Evolutionary conservation across 1,140 invertebrate species (phyloP).

Genomic region (Dryas iulia): DNA sequence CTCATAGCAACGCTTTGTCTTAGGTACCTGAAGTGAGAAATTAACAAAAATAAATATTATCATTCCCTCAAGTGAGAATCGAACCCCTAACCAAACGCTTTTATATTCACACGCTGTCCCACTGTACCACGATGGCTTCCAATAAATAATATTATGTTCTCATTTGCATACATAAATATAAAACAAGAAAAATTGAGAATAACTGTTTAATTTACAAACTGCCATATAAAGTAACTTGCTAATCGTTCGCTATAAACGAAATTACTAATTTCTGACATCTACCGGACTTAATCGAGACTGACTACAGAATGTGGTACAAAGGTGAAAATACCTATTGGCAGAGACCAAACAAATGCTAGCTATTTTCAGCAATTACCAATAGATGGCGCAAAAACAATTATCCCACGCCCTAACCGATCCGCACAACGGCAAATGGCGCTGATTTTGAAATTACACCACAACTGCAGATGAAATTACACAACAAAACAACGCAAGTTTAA

Average conservation of each 20-base stretch:
- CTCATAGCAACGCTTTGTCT: no score
- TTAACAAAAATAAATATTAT: no score
- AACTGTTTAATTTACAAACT: background rate
- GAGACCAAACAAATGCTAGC: background rate
- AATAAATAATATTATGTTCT: no score
- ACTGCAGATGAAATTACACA: constrained; percentile 34
- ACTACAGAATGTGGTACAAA: background rate
- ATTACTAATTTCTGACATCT: background rate
- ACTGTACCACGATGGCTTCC: no score
- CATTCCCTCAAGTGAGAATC: no score
- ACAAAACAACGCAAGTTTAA: constrained; percentile 24
- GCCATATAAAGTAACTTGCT: background rate
- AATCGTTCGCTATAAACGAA: background rate
- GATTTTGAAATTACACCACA: constrained; percentile 43
- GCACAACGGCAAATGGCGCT: constrained; percentile 5
- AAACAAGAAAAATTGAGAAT: no score
- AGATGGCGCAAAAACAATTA: constrained; percentile 37
- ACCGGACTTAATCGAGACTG: background rate
- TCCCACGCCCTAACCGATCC: constrained; percentile 17
- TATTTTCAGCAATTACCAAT: constrained; percentile 21
- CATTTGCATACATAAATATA: no score
- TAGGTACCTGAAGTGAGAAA: no score
- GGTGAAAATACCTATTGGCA: background rate
- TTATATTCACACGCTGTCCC: no score
- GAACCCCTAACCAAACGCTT: no score